These are phyloP conservation scores for Tetrao urogallus DNA, from an alignment of 2,113 vertebrate species.

Conservation along the genomic window DNA sequence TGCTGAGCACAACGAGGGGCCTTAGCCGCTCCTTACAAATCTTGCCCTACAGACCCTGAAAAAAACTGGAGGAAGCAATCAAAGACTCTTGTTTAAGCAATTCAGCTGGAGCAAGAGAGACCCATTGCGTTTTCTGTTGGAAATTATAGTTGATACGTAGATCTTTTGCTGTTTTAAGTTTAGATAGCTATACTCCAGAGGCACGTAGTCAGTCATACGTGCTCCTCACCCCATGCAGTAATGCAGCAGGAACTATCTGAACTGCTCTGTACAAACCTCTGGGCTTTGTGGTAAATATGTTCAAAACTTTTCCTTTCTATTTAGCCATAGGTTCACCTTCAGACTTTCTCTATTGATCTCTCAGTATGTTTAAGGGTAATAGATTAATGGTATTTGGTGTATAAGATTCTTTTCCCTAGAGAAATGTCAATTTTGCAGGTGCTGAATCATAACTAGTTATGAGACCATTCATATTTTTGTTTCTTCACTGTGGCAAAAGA, in stretches of 20 bases:
- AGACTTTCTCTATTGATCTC: background rate
- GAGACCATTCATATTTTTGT: background rate
- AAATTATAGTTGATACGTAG: background rate
- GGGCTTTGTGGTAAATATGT: background rate
- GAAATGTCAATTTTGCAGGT: background rate
- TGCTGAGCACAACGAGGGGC: too few relatives aligned
- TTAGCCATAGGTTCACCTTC: background rate
- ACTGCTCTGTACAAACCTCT: background rate
- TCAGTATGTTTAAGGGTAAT: background rate
- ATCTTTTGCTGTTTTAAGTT: background rate
- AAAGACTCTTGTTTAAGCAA: too few relatives aligned
- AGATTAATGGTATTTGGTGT: background rate
- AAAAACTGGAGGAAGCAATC: too few relatives aligned
- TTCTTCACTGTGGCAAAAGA: background rate
- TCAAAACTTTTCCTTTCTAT: background rate
- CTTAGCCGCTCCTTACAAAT: too few relatives aligned
- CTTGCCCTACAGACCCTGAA: too few relatives aligned
- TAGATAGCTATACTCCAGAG: background rate
- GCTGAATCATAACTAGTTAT: background rate
- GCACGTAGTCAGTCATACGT: background rate
- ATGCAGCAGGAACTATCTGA: background rate
- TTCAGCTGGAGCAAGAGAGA: too few relatives aligned
- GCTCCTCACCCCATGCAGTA: rapidly evolving
- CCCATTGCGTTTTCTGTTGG: background rate
- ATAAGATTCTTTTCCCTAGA: background rate